Evolutionary conservation across 1,140 invertebrate genomes (phyloP).

Genomic region (Drosophila kepulauana): DNA sequence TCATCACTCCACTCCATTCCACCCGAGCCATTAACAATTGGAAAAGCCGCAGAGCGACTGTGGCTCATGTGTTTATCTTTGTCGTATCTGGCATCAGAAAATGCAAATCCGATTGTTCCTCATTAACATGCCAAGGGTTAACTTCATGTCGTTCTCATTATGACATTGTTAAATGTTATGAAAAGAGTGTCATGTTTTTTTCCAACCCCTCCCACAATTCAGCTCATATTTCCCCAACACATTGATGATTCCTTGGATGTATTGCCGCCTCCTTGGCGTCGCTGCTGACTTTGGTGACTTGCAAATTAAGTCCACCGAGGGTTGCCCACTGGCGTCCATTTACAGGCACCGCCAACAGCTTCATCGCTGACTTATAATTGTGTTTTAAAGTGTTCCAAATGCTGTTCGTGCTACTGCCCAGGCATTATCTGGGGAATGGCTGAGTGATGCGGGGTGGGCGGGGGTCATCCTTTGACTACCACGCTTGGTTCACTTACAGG

Average conservation of each 20-base stretch:
- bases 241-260: slow-evolving; percentile 27
- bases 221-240: slow-evolving; percentile 20
- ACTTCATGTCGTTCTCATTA: slow-evolving; percentile 53
- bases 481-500: slow-evolving; percentile 62
- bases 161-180: slow-evolving; percentile 83
- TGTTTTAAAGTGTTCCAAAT: slow-evolving; percentile 74
- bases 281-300: slow-evolving; percentile 47
- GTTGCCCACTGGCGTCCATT: slow-evolving; percentile 75
- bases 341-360: slow-evolving; percentile 50
- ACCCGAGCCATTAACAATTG: slow-evolving; percentile 23
- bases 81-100: slow-evolving; percentile 28
- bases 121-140: slow-evolving; percentile 76
- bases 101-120: slow-evolving; percentile 51
- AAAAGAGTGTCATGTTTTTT: slow-evolving; percentile 64
- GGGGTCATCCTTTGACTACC: slow-evolving; percentile 4
- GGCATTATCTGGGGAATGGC: background rate
- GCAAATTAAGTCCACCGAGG: slow-evolving; percentile 68
- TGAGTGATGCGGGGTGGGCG: background rate
- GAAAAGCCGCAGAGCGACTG: slow-evolving; percentile 45
- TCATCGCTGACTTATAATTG: slow-evolving; percentile 73
- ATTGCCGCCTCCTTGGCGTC: slow-evolving; percentile 67
- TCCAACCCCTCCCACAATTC: background rate
- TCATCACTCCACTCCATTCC: background rate
- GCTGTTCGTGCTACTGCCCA: background rate
- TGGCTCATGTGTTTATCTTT: slow-evolving; percentile 39